Base-by-base conservation (phyloP, 2,797 vertebrate genomes). In the Todus mexicanus region DNA sequence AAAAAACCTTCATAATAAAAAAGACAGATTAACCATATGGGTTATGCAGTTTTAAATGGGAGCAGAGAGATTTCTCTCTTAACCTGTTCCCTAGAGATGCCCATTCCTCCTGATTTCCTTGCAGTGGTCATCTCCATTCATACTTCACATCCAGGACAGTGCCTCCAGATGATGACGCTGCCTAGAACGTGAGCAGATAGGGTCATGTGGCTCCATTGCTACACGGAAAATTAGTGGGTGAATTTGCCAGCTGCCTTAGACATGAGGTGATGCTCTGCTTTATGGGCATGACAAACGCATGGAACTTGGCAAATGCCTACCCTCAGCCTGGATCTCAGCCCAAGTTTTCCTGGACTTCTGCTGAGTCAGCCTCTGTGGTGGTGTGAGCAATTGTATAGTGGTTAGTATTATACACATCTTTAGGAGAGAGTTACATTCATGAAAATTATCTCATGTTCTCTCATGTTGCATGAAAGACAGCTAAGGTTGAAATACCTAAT, bases 201-300 rank as follows among this genome's bases (percentile, higher is more conserved):
- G 22, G n/a, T 38, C 16, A 12, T 0, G 1, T 16, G 10, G 14
- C n/a, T 50, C 35, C 43, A 56, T 6, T 43, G 50, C 42, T 72
- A 5, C 35, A 1, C 23, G 12, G 9, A 70, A 70, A 88, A 53
- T 8, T 33, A 29, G 35, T 1, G 53, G 23, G 29, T 8, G 23
- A 80, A 83, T 76, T 18, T 31, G 21, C 20, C 31, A 15, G 9
- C 29, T 83, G n/a, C 14, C 43, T 23, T 18, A 78, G 65, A 33
- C 61, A 40, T 2, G 29, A 73, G 48, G 29, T 72, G 64, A 37
- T 85, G 22, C 10, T 69, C 42, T 70, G 40, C 10, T 37, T 38
- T 40, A 21, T 10, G 29, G 38, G 22, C 1, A 0, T n/a, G 33
- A 64, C 68, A 45, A 71, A 35, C 17, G 29, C 1, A 1, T 5